These are phyloP conservation scores for Globodera ellingtonae DNA, from an alignment of 1,140 invertebrate genomes.

Conservation along the genomic window DNA sequence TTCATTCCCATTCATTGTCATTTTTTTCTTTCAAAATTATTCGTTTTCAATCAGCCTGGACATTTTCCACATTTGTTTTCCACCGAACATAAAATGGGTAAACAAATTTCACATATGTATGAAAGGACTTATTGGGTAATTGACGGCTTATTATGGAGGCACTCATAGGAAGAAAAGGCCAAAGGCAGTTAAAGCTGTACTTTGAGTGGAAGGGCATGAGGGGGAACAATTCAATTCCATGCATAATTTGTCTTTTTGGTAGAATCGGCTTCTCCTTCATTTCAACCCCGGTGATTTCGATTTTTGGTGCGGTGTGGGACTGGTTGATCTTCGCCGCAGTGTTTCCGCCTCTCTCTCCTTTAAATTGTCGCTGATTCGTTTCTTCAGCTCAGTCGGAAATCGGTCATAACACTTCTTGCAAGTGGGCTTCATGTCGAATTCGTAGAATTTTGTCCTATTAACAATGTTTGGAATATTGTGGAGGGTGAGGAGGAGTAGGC, in stretches of 20 bases:
- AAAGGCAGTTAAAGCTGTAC: slow-evolving; percentile 26
- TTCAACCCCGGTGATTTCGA: slow-evolving; percentile 27
- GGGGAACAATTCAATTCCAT: not conserved
- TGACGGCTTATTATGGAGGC: not conserved
- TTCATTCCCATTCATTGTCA: too few species aligned
- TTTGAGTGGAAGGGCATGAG: not conserved
- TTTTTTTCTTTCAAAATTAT: too few species aligned
- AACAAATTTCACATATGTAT: not conserved
- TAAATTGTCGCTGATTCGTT: slow-evolving; percentile 70
- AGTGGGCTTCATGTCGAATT: slow-evolving; percentile 94
- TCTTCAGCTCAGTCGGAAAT: slow-evolving; percentile 89
- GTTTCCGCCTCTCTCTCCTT: slow-evolving; percentile 58
- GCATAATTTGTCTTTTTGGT: not conserved
- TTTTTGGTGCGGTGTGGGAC: slow-evolving; percentile 14
- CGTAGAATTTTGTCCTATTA: slow-evolving; percentile 89
- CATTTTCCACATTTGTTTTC: too few species aligned
- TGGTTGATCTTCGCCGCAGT: slow-evolving; percentile 24
- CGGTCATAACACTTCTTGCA: slow-evolving; percentile 98
- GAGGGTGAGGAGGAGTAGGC: slow-evolving; percentile 10
- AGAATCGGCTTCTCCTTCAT: not conserved
- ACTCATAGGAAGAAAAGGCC: not conserved
- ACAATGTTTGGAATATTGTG: slow-evolving; percentile 21
- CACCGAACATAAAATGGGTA: not conserved
- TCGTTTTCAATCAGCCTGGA: too few species aligned
- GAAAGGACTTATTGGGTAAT: not conserved